Percentiles rank a stretch among this genome's conserved stretches.
Evolutionary conservation across 2,797 vertebrate species (phyloP).

Genomic region (Hephaestus fuliginosus): DNA sequence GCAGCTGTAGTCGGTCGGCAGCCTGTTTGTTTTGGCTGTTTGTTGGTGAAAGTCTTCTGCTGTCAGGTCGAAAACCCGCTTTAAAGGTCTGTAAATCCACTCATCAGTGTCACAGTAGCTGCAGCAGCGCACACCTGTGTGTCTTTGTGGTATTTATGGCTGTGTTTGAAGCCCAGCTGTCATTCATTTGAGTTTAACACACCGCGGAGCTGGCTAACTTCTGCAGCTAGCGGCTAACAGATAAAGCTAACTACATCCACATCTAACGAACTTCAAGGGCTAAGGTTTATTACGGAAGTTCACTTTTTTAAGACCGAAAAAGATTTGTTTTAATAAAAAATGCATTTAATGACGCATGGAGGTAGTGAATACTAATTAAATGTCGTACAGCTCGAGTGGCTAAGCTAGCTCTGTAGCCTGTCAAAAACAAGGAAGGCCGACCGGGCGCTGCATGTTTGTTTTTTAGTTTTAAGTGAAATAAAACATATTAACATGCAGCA

Average conservation of each 20-base stretch:
- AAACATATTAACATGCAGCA: not conserved
- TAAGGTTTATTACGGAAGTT: not conserved
- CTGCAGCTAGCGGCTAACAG: constrained; percentile 42
- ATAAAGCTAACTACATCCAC: constrained; percentile 6
- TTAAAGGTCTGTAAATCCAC: constrained; percentile 69
- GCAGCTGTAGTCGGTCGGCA: constrained; percentile 63
- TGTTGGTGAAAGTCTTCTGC: constrained; percentile 37
- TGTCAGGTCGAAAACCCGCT: constrained; percentile 62
- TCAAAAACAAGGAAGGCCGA: constrained; percentile 52
- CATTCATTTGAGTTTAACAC: no score
- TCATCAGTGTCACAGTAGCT: not conserved
- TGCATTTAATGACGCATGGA: rapidly evolving
- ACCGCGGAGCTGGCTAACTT: constrained; percentile 16
- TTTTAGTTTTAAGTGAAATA: not conserved
- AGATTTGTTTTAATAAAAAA: rapidly evolving
- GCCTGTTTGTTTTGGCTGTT: constrained; percentile 72
- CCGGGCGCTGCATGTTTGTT: not conserved
- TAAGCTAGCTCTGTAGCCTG: constrained; percentile 7
- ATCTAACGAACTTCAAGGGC: not conserved
- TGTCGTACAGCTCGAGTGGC: not conserved
- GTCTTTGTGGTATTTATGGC: not conserved
- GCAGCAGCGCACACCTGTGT: not conserved
- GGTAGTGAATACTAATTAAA: no score
- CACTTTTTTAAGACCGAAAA: rapidly evolving
- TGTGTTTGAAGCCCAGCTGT: not conserved